phyloP scores from a whole-genome alignment of 2,888 invertebrate species.

The Lepidonotus clava region DNA sequence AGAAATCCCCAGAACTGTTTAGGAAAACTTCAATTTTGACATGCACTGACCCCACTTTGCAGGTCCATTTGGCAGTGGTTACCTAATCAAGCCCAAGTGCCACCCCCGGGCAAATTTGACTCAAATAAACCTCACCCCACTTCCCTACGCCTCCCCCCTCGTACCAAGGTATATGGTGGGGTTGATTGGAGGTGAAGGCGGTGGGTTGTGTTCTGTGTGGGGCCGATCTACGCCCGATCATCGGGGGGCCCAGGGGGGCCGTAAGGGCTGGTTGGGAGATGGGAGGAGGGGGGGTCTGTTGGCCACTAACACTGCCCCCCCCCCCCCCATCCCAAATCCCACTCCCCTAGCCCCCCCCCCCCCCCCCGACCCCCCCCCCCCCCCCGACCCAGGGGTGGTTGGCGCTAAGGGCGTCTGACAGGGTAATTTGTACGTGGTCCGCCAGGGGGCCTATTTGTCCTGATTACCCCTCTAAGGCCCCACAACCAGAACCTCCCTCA shows the following conservation, averaged over 20 bases:
- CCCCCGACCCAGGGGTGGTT: background rate
- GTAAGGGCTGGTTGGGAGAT: background rate
- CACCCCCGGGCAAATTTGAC: too few relatives aligned
- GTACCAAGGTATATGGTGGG: too few relatives aligned
- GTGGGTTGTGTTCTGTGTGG: too few relatives aligned
- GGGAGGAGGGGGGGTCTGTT: background rate
- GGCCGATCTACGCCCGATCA: background rate
- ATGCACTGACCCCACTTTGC: too few relatives aligned
- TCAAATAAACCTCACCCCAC: too few relatives aligned
- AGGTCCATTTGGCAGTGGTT: too few relatives aligned
- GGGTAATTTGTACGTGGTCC: slow-evolving; percentile 7
- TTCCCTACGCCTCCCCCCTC: too few relatives aligned
- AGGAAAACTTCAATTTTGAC: too few relatives aligned
- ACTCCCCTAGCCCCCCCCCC: background rate
- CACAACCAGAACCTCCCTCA: background rate
- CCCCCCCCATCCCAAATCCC: background rate
- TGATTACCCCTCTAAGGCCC: slow-evolving; percentile 8
- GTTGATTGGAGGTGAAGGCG: too few relatives aligned
- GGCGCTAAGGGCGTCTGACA: slow-evolving; percentile 33
- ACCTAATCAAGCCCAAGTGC: too few relatives aligned
- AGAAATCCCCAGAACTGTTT: too few relatives aligned
- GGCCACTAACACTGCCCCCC: background rate
- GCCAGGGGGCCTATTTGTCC: slow-evolving; percentile 38
- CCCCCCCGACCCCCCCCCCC: background rate
- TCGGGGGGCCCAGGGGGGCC: slow-evolving; percentile 7